Conservation (phyloP, 2,888 invertebrate species). For the Hemithea aestivaria region DNA sequence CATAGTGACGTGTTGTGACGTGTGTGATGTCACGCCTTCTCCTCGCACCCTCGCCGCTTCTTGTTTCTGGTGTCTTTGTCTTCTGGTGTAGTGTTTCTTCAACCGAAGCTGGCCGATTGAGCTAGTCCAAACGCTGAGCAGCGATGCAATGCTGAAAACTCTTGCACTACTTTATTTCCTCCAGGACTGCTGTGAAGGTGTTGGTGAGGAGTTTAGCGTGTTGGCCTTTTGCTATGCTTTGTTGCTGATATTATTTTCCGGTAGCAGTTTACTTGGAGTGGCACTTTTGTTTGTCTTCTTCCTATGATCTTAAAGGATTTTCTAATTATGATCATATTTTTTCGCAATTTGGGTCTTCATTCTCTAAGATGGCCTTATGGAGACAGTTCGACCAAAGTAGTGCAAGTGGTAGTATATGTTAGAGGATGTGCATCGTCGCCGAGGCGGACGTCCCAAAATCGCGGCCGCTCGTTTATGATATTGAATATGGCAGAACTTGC, state of each 20-base stretch:
- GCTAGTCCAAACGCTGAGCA: slow-evolving; percentile 17
- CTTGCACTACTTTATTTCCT: slow-evolving; percentile 13
- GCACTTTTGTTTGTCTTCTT: no score
- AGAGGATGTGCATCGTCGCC: slow-evolving; percentile 47
- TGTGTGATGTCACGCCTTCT: slow-evolving; percentile 5
- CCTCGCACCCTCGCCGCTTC: slow-evolving; percentile 1
- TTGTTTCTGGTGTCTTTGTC: no score
- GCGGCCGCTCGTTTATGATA: slow-evolving; percentile 66
- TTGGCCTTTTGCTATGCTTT: slow-evolving; percentile 11
- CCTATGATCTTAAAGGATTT: no score
- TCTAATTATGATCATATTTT: no score
- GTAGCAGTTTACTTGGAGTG: no score
- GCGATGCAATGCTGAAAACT: slow-evolving; percentile 21
- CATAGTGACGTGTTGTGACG: slow-evolving; percentile 8
- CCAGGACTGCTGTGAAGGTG: background rate
- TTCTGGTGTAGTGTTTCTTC: no score
- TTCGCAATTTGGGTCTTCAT: no score
- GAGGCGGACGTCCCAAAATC: slow-evolving; percentile 69
- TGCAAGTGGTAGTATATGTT: slow-evolving; percentile 26
- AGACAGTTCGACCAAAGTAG: background rate
- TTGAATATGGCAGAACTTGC: slow-evolving; percentile 70
- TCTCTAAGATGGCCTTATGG: no score
- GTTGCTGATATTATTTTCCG: no score
- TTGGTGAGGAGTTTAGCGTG: slow-evolving; percentile 4
- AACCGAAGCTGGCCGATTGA: slow-evolving; percentile 4